phyloP scores from a whole-genome alignment of 2,113 vertebrate species.

The Mandrillus leucophaeus region DNA sequence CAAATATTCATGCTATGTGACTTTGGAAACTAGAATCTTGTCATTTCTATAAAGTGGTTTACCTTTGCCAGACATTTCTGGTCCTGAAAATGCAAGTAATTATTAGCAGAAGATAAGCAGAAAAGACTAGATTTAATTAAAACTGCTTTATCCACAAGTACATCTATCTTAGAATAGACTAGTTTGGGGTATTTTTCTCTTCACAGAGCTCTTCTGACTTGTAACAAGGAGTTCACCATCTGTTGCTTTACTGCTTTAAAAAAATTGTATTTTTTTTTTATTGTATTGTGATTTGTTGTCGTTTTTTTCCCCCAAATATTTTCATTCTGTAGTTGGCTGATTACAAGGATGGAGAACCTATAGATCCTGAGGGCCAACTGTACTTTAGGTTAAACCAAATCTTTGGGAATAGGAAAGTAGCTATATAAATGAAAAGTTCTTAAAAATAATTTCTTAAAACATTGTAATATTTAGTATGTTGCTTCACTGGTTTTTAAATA shows the following conservation, averaged over 20 bases:
- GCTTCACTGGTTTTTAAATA: neutral
- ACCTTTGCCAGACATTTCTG: neutral
- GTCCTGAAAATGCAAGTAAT: slow-evolving; percentile 4
- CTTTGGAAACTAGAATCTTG: neutral
- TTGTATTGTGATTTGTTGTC: neutral
- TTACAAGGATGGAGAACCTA: neutral
- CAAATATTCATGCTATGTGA: neutral
- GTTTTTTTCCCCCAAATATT: neutral
- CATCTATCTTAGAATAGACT: neutral
- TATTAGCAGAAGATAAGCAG: neutral
- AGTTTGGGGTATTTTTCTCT: neutral
- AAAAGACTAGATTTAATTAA: slow-evolving; percentile 7
- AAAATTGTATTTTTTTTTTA: neutral
- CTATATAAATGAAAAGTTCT: neutral
- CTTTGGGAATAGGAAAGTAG: neutral
- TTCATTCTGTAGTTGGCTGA: neutral
- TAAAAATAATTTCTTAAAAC: neutral
- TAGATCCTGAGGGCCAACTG: neutral
- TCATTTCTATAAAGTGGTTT: neutral
- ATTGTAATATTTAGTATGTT: neutral
- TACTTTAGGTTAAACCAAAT: neutral
- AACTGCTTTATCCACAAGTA: neutral
- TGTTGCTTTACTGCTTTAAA: neutral
- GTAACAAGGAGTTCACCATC: neutral
- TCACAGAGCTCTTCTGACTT: neutral